These are phyloP conservation scores for Synodontis membranacea DNA, from an alignment of 2,113 vertebrate species.

Conservation along the genomic window DNA sequence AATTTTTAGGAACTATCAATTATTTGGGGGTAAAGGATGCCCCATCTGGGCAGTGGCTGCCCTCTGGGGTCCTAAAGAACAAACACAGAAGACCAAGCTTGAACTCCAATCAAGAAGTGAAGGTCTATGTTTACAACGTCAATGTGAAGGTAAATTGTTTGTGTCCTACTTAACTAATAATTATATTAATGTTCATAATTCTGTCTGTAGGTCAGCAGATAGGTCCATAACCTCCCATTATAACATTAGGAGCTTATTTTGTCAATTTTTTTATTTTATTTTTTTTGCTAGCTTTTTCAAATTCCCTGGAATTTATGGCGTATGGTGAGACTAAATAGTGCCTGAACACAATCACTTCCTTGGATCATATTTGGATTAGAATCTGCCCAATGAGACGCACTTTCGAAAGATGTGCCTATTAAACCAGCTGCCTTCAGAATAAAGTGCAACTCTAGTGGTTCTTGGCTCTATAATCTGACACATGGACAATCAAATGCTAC, in stretches of 20 bases:
- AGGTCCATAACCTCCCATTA: neutral
- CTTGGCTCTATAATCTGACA: slow-evolving; percentile 22
- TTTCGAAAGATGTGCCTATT: neutral
- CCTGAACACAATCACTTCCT: neutral
- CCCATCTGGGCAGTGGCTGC: neutral
- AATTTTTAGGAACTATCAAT: neutral
- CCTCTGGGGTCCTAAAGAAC: neutral
- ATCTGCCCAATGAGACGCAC: neutral
- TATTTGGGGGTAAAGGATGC: neutral
- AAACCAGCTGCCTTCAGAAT: slow-evolving; percentile 7
- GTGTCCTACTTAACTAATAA: neutral
- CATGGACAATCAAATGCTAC: slow-evolving; percentile 25
- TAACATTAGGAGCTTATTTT: no score
- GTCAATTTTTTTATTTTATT: no score
- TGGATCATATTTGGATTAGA: neutral
- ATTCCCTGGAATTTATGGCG: neutral
- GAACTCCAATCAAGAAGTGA: neutral
- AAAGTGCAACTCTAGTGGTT: slow-evolving; percentile 2
- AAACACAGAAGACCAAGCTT: neutral
- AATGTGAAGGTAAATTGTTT: neutral
- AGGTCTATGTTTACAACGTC: neutral
- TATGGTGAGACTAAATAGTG: neutral
- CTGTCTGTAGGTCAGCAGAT: neutral
- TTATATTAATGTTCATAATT: neutral
- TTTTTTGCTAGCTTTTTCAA: neutral